These are phyloP conservation scores for Haliclona indistincta DNA, from an alignment of 37 sponge, comb jelly and placozoan genomes.

Conservation along the genomic window DNA sequence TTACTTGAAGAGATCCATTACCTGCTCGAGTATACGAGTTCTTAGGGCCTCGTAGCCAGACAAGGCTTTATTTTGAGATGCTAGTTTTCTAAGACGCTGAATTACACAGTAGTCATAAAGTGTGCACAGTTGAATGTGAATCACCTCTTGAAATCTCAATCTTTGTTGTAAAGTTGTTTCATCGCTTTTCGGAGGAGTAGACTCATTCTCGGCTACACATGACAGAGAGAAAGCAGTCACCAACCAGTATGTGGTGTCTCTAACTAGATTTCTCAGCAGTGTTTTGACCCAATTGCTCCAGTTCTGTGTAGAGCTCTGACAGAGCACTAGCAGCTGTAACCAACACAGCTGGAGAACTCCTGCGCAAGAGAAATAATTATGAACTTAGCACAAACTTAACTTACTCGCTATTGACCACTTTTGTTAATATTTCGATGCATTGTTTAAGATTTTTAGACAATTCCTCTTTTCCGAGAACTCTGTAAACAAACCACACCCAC, in stretches of 20 bases:
- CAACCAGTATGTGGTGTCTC: too few relatives aligned
- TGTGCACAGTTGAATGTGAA: too few relatives aligned
- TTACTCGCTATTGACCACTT: too few relatives aligned
- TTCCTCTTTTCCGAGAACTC: slow-evolving; percentile 4
- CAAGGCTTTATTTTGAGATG: slow-evolving; percentile 27
- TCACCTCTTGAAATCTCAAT: slow-evolving; percentile 63
- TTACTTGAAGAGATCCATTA: slow-evolving; percentile 36
- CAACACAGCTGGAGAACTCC: too few relatives aligned
- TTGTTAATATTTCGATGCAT: slow-evolving; percentile 1
- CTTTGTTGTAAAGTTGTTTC: slow-evolving; percentile 62
- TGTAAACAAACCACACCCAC: background rate
- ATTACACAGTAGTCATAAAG: too few relatives aligned
- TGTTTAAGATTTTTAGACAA: background rate
- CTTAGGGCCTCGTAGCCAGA: slow-evolving; percentile 25
- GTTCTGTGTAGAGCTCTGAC: background rate
- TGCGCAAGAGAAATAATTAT: too few relatives aligned
- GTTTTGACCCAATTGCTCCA: background rate
- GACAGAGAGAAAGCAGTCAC: too few relatives aligned
- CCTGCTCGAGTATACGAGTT: slow-evolving; percentile 20
- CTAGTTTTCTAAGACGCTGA: slow-evolving; percentile 45
- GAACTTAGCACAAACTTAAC: too few relatives aligned
- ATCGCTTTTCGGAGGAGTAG: background rate
- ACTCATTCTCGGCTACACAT: too few relatives aligned
- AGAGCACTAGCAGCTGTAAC: background rate
- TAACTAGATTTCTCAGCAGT: too few relatives aligned